Conservation (phyloP, 2,797 vertebrate species). For the Pseudotriccus pelzelni region DNA sequence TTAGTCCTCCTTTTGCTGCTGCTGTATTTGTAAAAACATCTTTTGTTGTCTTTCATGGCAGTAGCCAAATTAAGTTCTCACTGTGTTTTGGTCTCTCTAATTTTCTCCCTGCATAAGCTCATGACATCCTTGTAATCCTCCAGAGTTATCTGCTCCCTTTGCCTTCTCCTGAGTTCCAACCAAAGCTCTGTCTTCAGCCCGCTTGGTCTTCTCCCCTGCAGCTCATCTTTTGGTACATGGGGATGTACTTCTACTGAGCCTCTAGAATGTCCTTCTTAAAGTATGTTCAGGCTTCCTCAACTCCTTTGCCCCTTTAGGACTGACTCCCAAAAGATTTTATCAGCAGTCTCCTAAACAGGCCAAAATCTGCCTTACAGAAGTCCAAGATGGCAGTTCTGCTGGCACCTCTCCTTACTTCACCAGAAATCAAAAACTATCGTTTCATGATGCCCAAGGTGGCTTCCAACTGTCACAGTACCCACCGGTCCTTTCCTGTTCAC, state of each 20-base stretch:
- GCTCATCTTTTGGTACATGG: background rate
- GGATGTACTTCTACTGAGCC: background rate
- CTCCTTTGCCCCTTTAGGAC: background rate
- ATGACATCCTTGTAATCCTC: background rate
- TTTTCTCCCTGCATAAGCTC: background rate
- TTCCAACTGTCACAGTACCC: background rate
- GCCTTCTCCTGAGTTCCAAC: background rate
- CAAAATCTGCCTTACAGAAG: background rate
- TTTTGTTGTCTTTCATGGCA: background rate
- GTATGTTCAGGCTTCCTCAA: background rate
- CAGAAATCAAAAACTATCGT: background rate
- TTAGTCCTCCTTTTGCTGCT: background rate
- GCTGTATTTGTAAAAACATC: background rate
- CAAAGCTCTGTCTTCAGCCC: background rate
- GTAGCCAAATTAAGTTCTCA: background rate
- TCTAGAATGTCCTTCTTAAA: background rate
- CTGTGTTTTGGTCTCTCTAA: background rate
- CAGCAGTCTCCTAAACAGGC: background rate
- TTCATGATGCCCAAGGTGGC: background rate
- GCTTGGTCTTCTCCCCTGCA: background rate
- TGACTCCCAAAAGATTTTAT: background rate
- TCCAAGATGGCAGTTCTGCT: background rate
- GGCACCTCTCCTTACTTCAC: background rate
- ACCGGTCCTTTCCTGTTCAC: background rate
- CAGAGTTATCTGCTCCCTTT: background rate